Percentiles rank a stretch among this genome's conserved stretches.
Evolutionary conservation across 2,113 vertebrate genomes (phyloP).

Genomic region (Onychorhynchus coronatus): DNA sequence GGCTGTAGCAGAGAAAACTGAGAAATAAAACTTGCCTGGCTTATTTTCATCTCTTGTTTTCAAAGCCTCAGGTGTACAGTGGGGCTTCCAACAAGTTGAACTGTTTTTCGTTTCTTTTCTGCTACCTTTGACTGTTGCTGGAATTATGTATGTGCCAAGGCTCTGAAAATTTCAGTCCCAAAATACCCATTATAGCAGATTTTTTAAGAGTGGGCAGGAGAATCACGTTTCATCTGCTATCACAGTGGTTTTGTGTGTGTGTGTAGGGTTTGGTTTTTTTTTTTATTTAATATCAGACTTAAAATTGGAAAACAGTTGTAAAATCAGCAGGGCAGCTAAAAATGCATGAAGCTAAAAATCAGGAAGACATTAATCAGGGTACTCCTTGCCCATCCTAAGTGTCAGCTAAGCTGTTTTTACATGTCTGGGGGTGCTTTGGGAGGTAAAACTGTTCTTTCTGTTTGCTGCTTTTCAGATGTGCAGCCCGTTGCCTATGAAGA

Average conservation of each 20-base stretch:
- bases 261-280: neutral
- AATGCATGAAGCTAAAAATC: neutral
- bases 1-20: neutral
- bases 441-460: neutral
- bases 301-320: neutral
- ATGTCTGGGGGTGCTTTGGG: neutral
- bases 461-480: constrained; percentile 81
- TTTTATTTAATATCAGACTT: neutral
- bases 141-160: neutral
- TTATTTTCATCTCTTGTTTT: neutral
- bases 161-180: neutral
- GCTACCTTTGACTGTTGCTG: neutral
- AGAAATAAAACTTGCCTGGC: neutral
- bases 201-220: neutral
- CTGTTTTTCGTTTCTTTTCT: neutral
- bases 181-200: neutral
- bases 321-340: neutral
- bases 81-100: neutral
- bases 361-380: neutral
- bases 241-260: neutral
- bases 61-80: neutral
- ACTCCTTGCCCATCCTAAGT: neutral
- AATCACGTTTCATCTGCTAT: neutral
- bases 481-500: constrained; percentile 96
- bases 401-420: neutral